Evolutionary conservation across 2,888 invertebrate species (phyloP), one percentile per base, ranked within the genome.

Genomic region (Parthenolecanium corni): DNA sequence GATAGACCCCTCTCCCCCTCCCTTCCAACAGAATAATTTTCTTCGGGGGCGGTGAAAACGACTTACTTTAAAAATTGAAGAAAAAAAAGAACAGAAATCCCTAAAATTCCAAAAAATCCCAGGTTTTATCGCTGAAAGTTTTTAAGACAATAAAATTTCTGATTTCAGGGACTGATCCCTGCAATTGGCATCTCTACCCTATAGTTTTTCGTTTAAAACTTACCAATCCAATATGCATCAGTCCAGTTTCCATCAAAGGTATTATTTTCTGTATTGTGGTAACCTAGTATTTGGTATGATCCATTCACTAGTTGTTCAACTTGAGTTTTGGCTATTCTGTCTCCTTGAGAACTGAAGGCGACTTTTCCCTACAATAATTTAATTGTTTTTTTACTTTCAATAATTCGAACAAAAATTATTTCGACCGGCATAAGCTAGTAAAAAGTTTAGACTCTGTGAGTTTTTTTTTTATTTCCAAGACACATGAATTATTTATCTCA

Each of bases 291-390:
- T 62, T 87, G 83, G 75, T 98, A 98, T 72, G 86, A 89, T 67
- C 96, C 95, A 76, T 93, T 89, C 66, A 87, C 83, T 77, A 95
- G 83, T 76, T 98, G 98, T 74, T 98, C 98, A 69, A 98, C 93
- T 77, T 96, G 94, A 24, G 97, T 98, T 76, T 94, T 79, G 52
- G 97, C 96, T 72, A 99, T 97, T 70, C 98, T 84, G 78, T 98
- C 98, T 69, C 98, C 98, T 77, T 91, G 90, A 9, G 95, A 94
- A 69, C 95, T 95, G 77, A 98, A 99, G 40, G 95, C 96, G 66
- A 99, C 98, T 71, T 86, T 82, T 52, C 97, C 97, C 96, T 97
- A 75, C 16, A 75, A 72, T 49, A 38, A 63, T 38, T 31, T 31
- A 31, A 31, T 31, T 31, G 9, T 31, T 31, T 31, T 31, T 9